Conservation (phyloP, 2,113 vertebrate genomes). For the Picathartes gymnocephalus region DNA sequence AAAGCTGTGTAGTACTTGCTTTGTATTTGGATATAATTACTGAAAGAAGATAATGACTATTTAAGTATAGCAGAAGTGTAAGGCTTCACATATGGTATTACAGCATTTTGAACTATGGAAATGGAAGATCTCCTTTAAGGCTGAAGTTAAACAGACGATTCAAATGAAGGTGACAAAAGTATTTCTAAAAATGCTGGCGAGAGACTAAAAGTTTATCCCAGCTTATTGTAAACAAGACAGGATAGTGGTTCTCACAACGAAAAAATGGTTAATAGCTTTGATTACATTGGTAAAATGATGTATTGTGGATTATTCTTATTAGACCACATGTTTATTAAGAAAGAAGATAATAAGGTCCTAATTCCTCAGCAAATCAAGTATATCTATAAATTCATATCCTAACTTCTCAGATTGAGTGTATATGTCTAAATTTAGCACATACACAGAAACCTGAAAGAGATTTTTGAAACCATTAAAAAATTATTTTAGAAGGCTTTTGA, state of each 20-base stretch:
- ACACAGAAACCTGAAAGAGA: background rate
- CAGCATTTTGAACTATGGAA: background rate
- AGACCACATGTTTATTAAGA: background rate
- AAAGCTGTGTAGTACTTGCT: background rate
- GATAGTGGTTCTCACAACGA: background rate
- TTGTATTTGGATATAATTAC: slow-evolving; percentile 29
- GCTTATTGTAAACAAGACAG: background rate
- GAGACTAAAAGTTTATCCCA: background rate
- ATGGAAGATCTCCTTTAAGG: background rate
- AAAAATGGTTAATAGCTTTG: background rate
- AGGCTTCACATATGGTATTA: background rate
- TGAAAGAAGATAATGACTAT: slow-evolving; percentile 14
- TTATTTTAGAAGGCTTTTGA: background rate
- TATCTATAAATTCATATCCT: background rate
- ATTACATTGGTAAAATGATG: background rate
- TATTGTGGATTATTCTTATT: background rate
- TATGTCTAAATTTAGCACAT: background rate
- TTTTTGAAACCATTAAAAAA: background rate
- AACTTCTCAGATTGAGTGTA: background rate
- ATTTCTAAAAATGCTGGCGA: background rate
- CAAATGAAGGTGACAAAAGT: background rate
- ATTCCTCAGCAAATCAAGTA: background rate
- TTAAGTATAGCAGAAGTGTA: background rate
- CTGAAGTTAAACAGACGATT: background rate
- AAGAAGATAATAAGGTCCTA: background rate